Base-by-base conservation (phyloP, 2,888 invertebrate species). In the Parasteatoda lunata region DNA sequence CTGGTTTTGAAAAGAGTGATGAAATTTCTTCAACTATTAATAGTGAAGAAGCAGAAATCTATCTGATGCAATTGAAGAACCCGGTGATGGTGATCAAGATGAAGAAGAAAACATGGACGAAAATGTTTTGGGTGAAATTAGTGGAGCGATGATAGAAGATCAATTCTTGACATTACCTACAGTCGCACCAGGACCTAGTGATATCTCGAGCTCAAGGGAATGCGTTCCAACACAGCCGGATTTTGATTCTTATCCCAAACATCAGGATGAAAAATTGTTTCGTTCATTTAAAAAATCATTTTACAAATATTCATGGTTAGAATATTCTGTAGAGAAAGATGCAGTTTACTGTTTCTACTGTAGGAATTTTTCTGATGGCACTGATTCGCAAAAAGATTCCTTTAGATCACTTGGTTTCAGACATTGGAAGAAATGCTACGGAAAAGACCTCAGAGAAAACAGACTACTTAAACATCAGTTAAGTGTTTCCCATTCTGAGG, bases 221-320 rank as follows among this genome's bases (percentile, higher is more conserved):
- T 59, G 65, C n/a, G 15, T 45, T 47, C 76, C 76, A 6, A 30
- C 47, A 11, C 59, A 59, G 15, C 59, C 76, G 11, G 48, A 76
- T 3, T 47, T 76, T 4, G n/a, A 64, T 5, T 64, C 47, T 11
- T 76, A 45, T 45, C 76, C 76, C 11, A 64, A n/a, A 13, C 76
- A 54, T 11, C 59, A 47, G 65, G 76, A 76, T n/a, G 64, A 52
- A 30, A 49, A 15, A 76, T 47, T 47, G 13, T 76, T 47, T n/a
- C 76, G 76, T 7, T 64, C 65, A 5, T 65, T 76, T 64, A 45
- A 15, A 7, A 13, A 45, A 64, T 64, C 47, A 9, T 76, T 76
- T 64, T 76, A 47, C 45, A 76, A 76, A 65, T 15, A 73, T 73
- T 48, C 59, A 11, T 76, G 76, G 76, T 48, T 76, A n/a, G n/a